phyloP scores from a whole-genome alignment of 2,888 invertebrate genomes.

The Agonum fuliginosum region DNA sequence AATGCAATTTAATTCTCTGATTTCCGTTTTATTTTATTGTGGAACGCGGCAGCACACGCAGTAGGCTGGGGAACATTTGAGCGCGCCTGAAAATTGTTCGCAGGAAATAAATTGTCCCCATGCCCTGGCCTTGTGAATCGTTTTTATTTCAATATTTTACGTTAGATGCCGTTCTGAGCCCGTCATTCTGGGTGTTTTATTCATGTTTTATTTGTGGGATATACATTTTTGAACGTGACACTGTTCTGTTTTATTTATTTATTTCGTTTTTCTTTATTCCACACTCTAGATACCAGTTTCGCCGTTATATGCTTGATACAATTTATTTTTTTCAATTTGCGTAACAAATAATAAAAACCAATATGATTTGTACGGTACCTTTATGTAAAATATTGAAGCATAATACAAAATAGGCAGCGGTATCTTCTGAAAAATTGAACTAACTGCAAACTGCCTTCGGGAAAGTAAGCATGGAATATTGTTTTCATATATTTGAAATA shows the following conservation, averaged over 20 bases:
- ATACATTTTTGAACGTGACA: slow-evolving; percentile 58
- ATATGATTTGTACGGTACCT: slow-evolving; percentile 26
- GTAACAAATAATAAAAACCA: slow-evolving; percentile 40
- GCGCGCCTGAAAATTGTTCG: slow-evolving; percentile 52
- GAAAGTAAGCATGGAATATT: too few species aligned
- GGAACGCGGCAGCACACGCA: slow-evolving; percentile 21
- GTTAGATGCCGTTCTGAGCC: slow-evolving; percentile 54
- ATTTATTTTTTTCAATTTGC: slow-evolving; percentile 49
- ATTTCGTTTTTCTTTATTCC: slow-evolving; percentile 48
- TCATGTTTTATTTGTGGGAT: slow-evolving; percentile 59
- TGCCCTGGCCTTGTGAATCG: slow-evolving; percentile 41
- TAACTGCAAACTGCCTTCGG: neutral
- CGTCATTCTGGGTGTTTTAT: slow-evolving; percentile 56
- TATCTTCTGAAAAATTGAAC: slow-evolving; percentile 1
- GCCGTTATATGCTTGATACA: slow-evolving; percentile 21
- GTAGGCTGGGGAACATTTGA: slow-evolving; percentile 27
- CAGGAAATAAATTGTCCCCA: slow-evolving; percentile 57
- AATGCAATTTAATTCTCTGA: slow-evolving; percentile 54
- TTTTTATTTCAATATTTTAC: slow-evolving; percentile 54
- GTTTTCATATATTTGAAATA: too few species aligned
- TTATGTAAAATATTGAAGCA: slow-evolving; percentile 25
- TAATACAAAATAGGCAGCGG: neutral
- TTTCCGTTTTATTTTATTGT: slow-evolving; percentile 55
- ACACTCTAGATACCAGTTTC: slow-evolving; percentile 8
- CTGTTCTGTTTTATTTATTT: slow-evolving; percentile 57